A percentile compares a stretch with the other conserved stretches of the same genome.
Conservation (phyloP, 2,888 invertebrate genomes). For the Dynastes maya region DNA sequence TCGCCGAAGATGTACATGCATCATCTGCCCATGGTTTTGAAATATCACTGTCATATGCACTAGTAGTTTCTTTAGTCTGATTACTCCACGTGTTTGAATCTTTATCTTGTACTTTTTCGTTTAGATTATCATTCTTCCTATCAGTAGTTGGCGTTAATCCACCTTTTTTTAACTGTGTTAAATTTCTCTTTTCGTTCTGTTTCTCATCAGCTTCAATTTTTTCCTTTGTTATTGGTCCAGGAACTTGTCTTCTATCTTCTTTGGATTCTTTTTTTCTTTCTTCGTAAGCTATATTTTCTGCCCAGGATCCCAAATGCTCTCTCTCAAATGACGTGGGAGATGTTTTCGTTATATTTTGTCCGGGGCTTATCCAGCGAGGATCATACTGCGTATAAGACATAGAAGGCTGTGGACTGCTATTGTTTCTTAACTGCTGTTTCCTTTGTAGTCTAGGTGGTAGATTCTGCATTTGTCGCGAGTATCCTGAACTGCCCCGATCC, state of each 20-base stretch:
- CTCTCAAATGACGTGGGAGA: slow-evolving; percentile 50
- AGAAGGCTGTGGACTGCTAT: slow-evolving; percentile 64
- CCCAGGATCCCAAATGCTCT: slow-evolving; percentile 70
- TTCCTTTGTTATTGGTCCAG: slow-evolving; percentile 76
- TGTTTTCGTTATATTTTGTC: slow-evolving; percentile 52
- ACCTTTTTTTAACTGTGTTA: slow-evolving; percentile 73
- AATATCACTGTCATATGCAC: slow-evolving; percentile 53
- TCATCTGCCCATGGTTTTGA: slow-evolving; percentile 72
- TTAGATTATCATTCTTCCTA: slow-evolving; percentile 61
- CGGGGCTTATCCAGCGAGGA: slow-evolving; percentile 59
- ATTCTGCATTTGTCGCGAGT: slow-evolving; percentile 84
- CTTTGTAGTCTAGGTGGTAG: slow-evolving; percentile 90
- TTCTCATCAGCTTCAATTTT: slow-evolving; percentile 75
- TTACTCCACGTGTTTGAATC: slow-evolving; percentile 57
- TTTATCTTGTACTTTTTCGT: slow-evolving; percentile 60
- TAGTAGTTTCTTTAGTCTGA: slow-evolving; percentile 54
- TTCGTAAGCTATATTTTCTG: slow-evolving; percentile 64
- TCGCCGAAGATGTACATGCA: slow-evolving; percentile 60
- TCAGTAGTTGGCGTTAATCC: slow-evolving; percentile 57
- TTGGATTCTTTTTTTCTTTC: slow-evolving; percentile 63
- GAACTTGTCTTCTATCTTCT: slow-evolving; percentile 71
- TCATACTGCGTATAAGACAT: slow-evolving; percentile 60
- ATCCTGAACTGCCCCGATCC: slow-evolving; percentile 69
- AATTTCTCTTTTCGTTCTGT: slow-evolving; percentile 71
- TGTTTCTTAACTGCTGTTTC: slow-evolving; percentile 78